Conservation (phyloP, 1,140 invertebrate species). For the Penaeus vannamei region DNA sequence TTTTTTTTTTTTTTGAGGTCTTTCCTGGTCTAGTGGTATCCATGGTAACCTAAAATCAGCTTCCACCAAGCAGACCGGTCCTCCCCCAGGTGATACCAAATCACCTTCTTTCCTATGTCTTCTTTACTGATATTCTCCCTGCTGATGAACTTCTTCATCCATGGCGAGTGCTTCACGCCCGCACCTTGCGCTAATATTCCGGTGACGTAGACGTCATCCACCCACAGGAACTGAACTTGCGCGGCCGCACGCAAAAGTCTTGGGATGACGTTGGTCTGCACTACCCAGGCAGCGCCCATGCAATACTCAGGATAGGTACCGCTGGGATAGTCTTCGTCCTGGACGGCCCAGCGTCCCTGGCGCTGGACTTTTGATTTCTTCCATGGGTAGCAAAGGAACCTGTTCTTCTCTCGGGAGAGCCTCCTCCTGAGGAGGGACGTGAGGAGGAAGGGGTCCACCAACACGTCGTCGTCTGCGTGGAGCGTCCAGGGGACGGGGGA, state of each 20-base stretch:
- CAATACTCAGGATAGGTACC: constrained; percentile 35
- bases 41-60: constrained; percentile 3
- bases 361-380: not conserved
- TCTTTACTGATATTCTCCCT: constrained; percentile 5
- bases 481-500: constrained; percentile 48
- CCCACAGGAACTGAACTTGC: constrained; percentile 27
- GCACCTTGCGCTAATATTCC: constrained; percentile 39
- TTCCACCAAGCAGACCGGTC: constrained; percentile 35
- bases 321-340: not conserved
- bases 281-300: constrained; percentile 28
- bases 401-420: not conserved
- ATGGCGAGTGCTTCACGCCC: not conserved
- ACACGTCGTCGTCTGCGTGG: constrained; percentile 51
- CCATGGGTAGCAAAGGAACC: constrained; percentile 35
- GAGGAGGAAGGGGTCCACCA: constrained; percentile 48
- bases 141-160: constrained; percentile 25
- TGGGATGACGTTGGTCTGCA: not conserved
- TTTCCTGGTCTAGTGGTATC: not conserved
- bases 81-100: constrained; percentile 14
- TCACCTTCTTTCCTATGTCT: constrained; percentile 26
- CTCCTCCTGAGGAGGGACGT: not conserved
- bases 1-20: too few relatives aligned
- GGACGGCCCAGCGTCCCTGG: constrained; percentile 32
- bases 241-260: not conserved
- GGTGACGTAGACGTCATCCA: constrained; percentile 51